Evolutionary conservation across 2,797 vertebrate genomes (phyloP).

Genomic region (Pseudochirops corinnae): DNA sequence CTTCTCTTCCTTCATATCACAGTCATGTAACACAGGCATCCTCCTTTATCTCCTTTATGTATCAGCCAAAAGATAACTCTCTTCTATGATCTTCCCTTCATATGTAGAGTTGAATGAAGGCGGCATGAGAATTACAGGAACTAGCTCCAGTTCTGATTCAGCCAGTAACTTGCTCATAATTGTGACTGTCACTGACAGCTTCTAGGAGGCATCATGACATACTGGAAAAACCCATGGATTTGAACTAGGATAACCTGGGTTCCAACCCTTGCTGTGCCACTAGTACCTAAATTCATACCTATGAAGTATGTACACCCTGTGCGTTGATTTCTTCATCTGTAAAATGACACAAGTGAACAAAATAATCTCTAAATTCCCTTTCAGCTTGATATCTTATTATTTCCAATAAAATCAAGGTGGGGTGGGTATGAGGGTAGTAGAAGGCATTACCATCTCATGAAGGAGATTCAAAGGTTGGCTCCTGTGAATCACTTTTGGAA

Average conservation of each 20-base stretch:
- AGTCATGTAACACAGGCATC: neutral
- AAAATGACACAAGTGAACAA: neutral
- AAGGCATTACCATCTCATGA: neutral
- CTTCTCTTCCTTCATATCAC: neutral
- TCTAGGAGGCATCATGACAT: neutral
- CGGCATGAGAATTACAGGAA: neutral
- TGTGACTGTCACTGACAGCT: neutral
- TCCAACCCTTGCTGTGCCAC: neutral
- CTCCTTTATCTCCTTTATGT: neutral
- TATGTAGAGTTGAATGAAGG: neutral
- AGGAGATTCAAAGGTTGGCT: neutral
- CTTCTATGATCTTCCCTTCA: neutral
- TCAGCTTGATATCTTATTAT: neutral
- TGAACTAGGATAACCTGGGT: neutral
- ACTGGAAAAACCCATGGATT: neutral
- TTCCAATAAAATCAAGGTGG: neutral
- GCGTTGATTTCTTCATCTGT: neutral
- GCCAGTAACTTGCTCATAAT: neutral
- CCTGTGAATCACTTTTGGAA: neutral
- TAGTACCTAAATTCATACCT: neutral
- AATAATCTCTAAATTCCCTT: neutral
- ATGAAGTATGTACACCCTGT: neutral
- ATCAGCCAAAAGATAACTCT: neutral
- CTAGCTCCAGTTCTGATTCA: neutral
- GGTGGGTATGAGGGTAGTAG: neutral